Conservation (phyloP, 1,140 invertebrate species). For the Drosophila lowei region DNA sequence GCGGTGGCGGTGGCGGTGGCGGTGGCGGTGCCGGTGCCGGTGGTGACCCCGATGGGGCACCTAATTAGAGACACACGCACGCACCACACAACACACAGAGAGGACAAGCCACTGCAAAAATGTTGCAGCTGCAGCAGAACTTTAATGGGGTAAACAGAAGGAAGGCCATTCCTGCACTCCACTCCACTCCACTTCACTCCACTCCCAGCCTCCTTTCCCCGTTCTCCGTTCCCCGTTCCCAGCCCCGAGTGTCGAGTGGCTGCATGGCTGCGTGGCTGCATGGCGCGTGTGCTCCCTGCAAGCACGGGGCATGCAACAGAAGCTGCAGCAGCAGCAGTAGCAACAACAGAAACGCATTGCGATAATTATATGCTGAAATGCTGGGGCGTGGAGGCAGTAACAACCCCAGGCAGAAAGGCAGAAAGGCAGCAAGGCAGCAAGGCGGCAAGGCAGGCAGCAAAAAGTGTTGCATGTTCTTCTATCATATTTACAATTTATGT, state of each 20-base stretch:
- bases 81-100: too few relatives aligned
- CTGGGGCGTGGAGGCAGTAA: conserved; percentile 35
- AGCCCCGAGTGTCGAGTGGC: conserved; percentile 27
- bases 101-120: conserved; percentile 2
- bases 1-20: neutral
- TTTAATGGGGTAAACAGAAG: conserved; percentile 11
- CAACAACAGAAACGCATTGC: conserved; percentile 65
- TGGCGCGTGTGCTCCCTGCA: conserved; percentile 33
- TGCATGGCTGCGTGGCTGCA: conserved; percentile 34
- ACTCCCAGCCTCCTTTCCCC: too few relatives aligned
- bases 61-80: conserved; percentile 34
- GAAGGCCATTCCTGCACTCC: neutral
- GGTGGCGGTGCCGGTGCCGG: neutral
- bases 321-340: conserved; percentile 17
- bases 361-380: conserved; percentile 64
- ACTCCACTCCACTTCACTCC: neutral
- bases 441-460: conserved; percentile 4
- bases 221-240: too few relatives aligned
- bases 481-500: conserved; percentile 80
- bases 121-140: conserved; percentile 7
- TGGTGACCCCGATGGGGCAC: conserved; percentile 9
- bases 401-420: conserved; percentile 10
- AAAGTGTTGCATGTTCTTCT: conserved; percentile 72
- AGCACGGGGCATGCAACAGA: conserved; percentile 31
- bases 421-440: conserved; percentile 4